Evolutionary conservation across 2,888 invertebrate species (phyloP).

Genomic region (Pomacea canaliculata): DNA sequence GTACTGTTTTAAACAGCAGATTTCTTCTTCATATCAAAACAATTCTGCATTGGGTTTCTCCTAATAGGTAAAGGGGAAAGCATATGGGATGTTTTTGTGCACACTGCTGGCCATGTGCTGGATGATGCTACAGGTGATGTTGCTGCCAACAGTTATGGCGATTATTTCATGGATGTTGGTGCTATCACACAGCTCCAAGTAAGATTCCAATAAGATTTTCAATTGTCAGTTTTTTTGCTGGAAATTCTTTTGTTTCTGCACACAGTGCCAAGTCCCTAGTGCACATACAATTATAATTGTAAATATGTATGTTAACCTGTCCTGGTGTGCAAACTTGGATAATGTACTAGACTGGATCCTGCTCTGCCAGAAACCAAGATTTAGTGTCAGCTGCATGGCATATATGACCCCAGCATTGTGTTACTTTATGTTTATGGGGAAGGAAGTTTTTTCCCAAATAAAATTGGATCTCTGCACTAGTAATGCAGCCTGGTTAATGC

Average conservation of each 20-base stretch:
- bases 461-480: too few species aligned
- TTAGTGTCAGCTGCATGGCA: too few species aligned
- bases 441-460: too few species aligned
- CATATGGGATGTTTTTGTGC: slow-evolving; percentile 75
- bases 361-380: too few species aligned
- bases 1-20: too few species aligned
- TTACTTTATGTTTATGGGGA: too few species aligned
- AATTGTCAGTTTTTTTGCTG: too few species aligned
- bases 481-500: too few species aligned
- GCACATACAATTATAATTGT: neutral
- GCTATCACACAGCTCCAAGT: slow-evolving; percentile 70
- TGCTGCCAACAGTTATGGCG: slow-evolving; percentile 78
- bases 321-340: neutral
- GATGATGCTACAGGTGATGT: slow-evolving; percentile 76
- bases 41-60: too few species aligned
- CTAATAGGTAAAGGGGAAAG: slow-evolving; percentile 47
- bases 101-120: slow-evolving; percentile 73
- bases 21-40: too few species aligned
- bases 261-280: neutral
- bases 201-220: neutral
- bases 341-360: neutral
- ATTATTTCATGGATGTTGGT: slow-evolving; percentile 75
- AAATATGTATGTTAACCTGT: neutral
- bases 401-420: too few species aligned
- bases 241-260: too few species aligned